Base-by-base conservation (phyloP, 2,113 vertebrate species). In the Oxyura jamaicensis region DNA sequence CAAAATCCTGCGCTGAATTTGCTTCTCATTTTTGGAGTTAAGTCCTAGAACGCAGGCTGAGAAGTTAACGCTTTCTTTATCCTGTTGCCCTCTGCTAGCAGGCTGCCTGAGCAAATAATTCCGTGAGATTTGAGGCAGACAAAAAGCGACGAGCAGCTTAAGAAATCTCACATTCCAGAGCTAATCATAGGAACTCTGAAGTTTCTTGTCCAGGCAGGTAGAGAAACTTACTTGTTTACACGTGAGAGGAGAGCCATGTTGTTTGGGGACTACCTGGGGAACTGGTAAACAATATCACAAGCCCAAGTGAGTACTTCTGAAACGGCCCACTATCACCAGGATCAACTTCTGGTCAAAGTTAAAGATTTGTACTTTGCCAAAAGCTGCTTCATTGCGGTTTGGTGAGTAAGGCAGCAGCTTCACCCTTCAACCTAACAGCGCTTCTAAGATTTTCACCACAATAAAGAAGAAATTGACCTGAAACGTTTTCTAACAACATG, bases 151-250 rank as follows among this genome's bases (percentile, higher is more conserved):
- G 71, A 48, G 60, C n/a, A 85, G 41, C 28, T 56, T 83, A 41
- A 96, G 65, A 81, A 91, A 91, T 33, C 66, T 60, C 82, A 82
- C 69, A 89, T 94, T 95, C 93, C 83, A 87, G 25, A 93, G 76
- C 71, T 80, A 95, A 91, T 88, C 63, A 83, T 25, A 83, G 59
- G 6, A 82, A 92, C 59, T 73, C 81, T 39, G 50, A 77, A 73
- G 56, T 62, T 85, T 75, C 87, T 91, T 94, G 94, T 59, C 60
- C 69, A 95, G 91, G 71, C 81, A 89, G 46, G 95, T 74, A 94
- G 23, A 25, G 7, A 89, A 91, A 68, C 18, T 56, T 75, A 59
- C 1, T 79, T 83, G 84, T 91, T 91, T 86, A 88, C 74, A 91
- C 73, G 58, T 23, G 71, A 81, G 41, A 41, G 66, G 41, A 41